Percentiles rank a stretch among this genome's conserved stretches.
phyloP scores from a whole-genome alignment of 35 echinoderm and acorn worm genomes.

The Heliocidaris erythrogramma region DNA sequence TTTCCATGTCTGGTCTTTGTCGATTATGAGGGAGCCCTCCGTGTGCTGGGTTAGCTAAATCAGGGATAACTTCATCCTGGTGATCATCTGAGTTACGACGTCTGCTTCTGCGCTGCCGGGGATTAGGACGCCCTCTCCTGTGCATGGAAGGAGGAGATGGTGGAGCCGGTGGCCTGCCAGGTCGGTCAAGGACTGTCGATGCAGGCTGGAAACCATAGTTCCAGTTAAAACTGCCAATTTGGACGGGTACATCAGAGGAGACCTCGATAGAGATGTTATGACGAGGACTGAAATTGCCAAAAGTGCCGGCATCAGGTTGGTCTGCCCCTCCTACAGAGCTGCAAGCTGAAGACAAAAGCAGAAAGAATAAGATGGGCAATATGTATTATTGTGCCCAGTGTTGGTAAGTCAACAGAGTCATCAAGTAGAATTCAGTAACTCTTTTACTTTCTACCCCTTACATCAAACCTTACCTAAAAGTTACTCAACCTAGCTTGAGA shows the following conservation, averaged over 20 bases:
- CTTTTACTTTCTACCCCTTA: too few relatives aligned
- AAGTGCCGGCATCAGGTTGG: not conserved
- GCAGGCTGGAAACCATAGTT: not conserved
- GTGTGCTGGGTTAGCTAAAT: too few relatives aligned
- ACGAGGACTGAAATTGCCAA: not conserved
- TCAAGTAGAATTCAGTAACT: too few relatives aligned
- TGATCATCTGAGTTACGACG: not conserved
- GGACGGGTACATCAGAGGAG: not conserved
- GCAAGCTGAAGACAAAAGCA: too few relatives aligned
- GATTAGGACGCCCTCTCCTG: conserved; percentile 5
- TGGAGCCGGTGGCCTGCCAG: not conserved
- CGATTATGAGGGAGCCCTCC: not conserved
- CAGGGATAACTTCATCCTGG: not conserved
- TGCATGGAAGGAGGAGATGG: not conserved
- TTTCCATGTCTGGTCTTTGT: not conserved
- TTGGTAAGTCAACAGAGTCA: too few relatives aligned
- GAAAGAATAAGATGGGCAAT: too few relatives aligned
- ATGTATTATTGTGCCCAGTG: too few relatives aligned
- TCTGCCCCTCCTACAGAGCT: not conserved
- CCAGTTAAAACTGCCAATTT: conserved; percentile 32
- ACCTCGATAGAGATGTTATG: not conserved
- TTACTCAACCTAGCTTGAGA: too few relatives aligned
- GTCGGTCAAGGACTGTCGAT: not conserved
- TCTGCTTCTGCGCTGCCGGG: not conserved
- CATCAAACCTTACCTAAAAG: too few relatives aligned